Percentiles rank a stretch among this genome's conserved stretches.
phyloP scores from a whole-genome alignment of 1,140 invertebrate genomes.

The Drosophila simulans region DNA sequence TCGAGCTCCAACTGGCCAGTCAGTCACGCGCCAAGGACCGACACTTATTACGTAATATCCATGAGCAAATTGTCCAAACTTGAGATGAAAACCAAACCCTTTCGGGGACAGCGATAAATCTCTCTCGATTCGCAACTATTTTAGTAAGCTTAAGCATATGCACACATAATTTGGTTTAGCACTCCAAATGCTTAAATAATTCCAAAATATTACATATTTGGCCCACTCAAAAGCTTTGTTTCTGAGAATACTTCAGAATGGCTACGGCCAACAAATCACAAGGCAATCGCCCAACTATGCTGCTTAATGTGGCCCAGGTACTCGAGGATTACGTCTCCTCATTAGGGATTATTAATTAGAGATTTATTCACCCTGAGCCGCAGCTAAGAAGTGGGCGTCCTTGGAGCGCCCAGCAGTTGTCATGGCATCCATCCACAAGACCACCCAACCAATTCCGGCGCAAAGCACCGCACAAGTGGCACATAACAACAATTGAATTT shows the following conservation, averaged over 20 bases:
- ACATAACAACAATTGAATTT: constrained; percentile 36
- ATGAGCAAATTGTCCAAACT: constrained; percentile 11
- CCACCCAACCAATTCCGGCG: constrained; percentile 11
- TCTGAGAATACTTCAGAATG: too few relatives aligned
- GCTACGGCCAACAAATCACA: not conserved
- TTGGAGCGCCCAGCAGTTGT: constrained; percentile 9
- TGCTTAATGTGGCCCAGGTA: constrained; percentile 1
- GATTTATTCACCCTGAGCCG: constrained; percentile 20
- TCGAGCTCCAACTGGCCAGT: constrained; percentile 1
- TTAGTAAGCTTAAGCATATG: not conserved
- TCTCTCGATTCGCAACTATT: too few relatives aligned
- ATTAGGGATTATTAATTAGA: constrained; percentile 41
- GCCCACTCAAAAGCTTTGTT: too few relatives aligned
- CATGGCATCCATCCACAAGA: constrained; percentile 12
- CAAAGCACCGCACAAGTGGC: constrained; percentile 21
- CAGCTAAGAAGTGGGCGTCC: not conserved
- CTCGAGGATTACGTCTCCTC: constrained; percentile 2
- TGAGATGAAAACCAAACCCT: not conserved
- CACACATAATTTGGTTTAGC: not conserved
- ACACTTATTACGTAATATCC: constrained; percentile 43
- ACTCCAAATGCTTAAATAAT: too few relatives aligned
- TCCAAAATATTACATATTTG: too few relatives aligned
- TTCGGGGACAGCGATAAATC: too few relatives aligned
- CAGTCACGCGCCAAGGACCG: constrained; percentile 28
- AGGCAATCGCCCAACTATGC: not conserved